Base-by-base conservation (phyloP, 2,113 vertebrate species). In the Lucifuga dentata region DNA sequence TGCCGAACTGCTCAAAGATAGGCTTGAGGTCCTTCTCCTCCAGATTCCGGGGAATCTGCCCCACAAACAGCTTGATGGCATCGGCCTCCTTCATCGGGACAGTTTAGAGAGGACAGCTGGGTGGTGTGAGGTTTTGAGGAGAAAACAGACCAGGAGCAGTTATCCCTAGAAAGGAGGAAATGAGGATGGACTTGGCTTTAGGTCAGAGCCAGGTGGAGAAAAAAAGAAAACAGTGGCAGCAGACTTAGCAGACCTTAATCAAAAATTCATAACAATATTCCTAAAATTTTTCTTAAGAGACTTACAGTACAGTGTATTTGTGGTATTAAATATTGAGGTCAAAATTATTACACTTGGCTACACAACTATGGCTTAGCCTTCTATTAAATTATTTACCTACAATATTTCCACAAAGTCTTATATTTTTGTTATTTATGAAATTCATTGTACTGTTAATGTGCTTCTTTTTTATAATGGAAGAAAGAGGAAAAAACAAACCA, bases 1-100 rank as follows among this genome's bases (percentile, higher is more conserved):
- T 95, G 13, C 96, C 96, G 56, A 97, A 98, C 85, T 97, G 95
- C 81, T 97, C 95, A 6, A 97, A 98, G 68, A 98, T 95, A 17
- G 96, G 96, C 26, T 96, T 95, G 61, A 98, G 95, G 82, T 97
- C 96, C 87, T 95, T 96, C 86, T 97, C 96, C 79, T 97, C 95
- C 90, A 97, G 93, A 89, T 96, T 95, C 83, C 95, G 92, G 63
- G 96, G 96, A 88, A 98, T 98, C 90, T 98, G 96, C 83, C 96
- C 96, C 85, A 98, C 94, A 84, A 98, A 98, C 77, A 97, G 94
- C 92, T 98, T 98, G 90, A 98, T 97, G 78, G 96, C 96, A 87
- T 97, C 96, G n/a, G 95, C 94, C 82, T 98, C 95, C 95, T 97
- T 97, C 96, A 98, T 97, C 81, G 80, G 90, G 91, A 93, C 90